These are phyloP conservation scores for Antheraea pernyi DNA, from an alignment of 1,140 invertebrate genomes.

Conservation along the genomic window DNA sequence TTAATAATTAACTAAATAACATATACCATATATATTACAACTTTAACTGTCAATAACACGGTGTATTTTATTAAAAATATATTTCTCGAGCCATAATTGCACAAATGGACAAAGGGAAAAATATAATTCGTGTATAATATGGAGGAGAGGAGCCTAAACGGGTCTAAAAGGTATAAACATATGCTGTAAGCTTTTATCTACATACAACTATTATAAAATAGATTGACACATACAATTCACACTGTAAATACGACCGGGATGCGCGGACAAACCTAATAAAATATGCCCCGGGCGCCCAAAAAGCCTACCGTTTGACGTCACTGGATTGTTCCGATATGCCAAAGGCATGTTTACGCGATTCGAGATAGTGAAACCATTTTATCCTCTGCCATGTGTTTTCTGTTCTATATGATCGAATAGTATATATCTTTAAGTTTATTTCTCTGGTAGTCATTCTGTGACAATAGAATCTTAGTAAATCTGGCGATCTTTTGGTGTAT, in stretches of 20 bases:
- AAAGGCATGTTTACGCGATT: slow-evolving; percentile 22
- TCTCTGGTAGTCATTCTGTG: not conserved
- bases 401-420: not conserved
- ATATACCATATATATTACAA: too few species aligned
- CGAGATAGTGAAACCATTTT: slow-evolving; percentile 15
- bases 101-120: too few species aligned
- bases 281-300: slow-evolving; percentile 6
- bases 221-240: not conserved
- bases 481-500: too few species aligned
- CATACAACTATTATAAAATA: not conserved
- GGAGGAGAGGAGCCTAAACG: too few species aligned
- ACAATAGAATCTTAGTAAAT: too few species aligned
- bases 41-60: too few species aligned
- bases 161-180: too few species aligned
- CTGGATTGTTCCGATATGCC: slow-evolving; percentile 19
- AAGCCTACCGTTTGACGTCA: slow-evolving; percentile 15
- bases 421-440: slow-evolving; percentile 9
- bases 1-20: too few species aligned
- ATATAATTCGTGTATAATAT: too few species aligned
- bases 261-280: not conserved
- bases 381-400: not conserved
- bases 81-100: too few species aligned
- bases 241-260: not conserved
- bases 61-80: too few species aligned
- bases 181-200: not conserved